Evolutionary conservation across 2,113 vertebrate species (phyloP).

Genomic region (Callorhinus ursinus): DNA sequence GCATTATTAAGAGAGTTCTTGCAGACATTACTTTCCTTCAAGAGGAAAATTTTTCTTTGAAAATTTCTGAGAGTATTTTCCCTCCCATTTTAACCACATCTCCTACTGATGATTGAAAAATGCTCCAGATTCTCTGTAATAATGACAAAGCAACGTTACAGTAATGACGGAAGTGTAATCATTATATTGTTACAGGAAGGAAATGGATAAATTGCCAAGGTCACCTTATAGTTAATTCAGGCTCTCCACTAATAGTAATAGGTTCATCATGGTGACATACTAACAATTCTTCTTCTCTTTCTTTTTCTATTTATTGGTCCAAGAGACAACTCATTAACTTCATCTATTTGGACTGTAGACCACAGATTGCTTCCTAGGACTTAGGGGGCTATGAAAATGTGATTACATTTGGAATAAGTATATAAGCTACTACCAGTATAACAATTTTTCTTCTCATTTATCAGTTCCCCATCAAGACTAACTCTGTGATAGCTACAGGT

Average conservation of each 20-base stretch:
- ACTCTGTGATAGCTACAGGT: constrained; percentile 51
- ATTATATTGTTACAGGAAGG: background rate
- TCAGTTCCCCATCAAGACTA: constrained; percentile 35
- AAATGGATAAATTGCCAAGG: background rate
- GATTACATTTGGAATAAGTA: constrained; percentile 45
- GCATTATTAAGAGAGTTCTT: constrained; percentile 52
- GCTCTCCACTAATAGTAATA: background rate
- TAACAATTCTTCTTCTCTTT: constrained; percentile 25
- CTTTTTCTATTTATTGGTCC: constrained; percentile 60
- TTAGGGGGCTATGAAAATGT: constrained; percentile 33
- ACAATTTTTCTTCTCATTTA: constrained; percentile 51
- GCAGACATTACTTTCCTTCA: constrained; percentile 54
- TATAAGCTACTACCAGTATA: background rate
- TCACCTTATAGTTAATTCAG: constrained; percentile 67
- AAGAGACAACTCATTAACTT: constrained; percentile 60
- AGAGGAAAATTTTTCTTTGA: background rate
- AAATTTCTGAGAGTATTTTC: background rate
- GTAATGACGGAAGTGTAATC: background rate
- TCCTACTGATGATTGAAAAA: constrained; percentile 9
- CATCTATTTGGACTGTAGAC: constrained; percentile 47
- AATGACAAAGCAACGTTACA: background rate
- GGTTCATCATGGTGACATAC: constrained; percentile 8
- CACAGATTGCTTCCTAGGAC: constrained; percentile 38
- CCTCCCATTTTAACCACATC: constrained; percentile 11
- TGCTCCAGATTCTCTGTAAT: constrained; percentile 7